Conservation (phyloP, 2,113 vertebrate genomes). For the Campylomormyrus numenius region DNA sequence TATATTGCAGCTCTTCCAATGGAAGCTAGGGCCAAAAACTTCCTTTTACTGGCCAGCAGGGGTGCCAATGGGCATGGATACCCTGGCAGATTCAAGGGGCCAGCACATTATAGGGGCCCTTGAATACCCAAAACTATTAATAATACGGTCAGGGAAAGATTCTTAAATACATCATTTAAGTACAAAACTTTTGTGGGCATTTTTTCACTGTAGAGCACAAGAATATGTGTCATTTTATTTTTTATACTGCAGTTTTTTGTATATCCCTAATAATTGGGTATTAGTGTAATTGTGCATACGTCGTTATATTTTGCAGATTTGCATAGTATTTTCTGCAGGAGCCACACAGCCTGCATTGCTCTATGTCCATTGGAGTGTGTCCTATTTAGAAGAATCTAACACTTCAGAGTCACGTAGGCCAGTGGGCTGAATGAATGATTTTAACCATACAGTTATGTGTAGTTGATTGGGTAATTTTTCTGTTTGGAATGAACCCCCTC, state of each 20-base stretch:
- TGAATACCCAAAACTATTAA: neutral
- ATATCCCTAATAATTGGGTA: neutral
- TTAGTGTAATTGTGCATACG: neutral
- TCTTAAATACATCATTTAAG: neutral
- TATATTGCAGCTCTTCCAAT: neutral
- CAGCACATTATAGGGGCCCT: neutral
- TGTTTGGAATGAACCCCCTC: neutral
- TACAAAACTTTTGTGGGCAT: neutral
- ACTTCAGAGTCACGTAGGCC: neutral
- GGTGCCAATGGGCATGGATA: neutral
- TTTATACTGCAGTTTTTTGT: neutral
- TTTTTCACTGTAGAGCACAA: neutral
- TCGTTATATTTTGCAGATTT: neutral
- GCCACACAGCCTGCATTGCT: neutral
- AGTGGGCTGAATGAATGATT: slow-evolving; percentile 1
- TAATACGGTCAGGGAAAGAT: neutral
- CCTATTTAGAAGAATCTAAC: neutral
- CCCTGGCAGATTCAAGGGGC: neutral
- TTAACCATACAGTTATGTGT: neutral
- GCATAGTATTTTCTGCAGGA: neutral
- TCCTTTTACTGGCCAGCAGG: neutral
- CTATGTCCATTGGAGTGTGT: neutral
- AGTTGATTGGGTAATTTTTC: neutral
- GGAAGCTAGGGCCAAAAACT: neutral
- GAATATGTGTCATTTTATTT: neutral